phyloP scores from a whole-genome alignment of 1,140 invertebrate genomes.

The Nebria ingens region DNA sequence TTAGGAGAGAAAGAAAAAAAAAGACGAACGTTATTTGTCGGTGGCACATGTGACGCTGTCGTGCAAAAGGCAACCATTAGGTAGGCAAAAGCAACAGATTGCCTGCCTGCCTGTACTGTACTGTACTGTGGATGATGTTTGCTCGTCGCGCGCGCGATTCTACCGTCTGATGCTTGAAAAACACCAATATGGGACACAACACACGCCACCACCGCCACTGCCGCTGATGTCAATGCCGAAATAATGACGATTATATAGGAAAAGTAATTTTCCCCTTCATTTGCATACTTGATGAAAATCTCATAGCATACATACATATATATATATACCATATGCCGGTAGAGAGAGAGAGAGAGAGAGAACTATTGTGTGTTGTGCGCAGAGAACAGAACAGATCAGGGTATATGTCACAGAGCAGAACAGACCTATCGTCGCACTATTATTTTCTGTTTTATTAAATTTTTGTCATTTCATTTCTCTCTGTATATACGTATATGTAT shows the following conservation, averaged over 20 bases:
- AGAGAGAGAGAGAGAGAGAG: no score
- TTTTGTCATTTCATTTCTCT: conserved; percentile 10
- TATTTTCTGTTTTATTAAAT: conserved; percentile 9
- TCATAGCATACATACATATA: conserved; percentile 22
- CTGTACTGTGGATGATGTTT: no score
- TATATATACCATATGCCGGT: no score
- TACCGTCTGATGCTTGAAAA: conserved; percentile 21
- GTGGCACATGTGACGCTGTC: background rate
- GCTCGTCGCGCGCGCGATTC: background rate
- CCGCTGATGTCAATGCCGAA: conserved; percentile 36
- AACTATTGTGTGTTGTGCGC: background rate
- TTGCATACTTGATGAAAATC: conserved; percentile 39
- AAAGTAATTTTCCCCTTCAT: conserved; percentile 39
- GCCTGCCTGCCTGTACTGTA: background rate
- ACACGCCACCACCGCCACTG: no score
- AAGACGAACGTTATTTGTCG: background rate
- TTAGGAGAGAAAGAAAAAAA: background rate
- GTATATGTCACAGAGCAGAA: no score
- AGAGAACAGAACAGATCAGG: no score
- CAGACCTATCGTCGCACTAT: background rate
- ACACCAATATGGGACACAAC: conserved; percentile 31
- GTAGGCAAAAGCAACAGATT: background rate
- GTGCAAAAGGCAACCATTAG: background rate
- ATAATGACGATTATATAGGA: conserved; percentile 39
- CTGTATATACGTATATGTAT: no score